Percentiles rank a stretch among this genome's conserved stretches.
These are phyloP conservation scores for Diplazon laetatorius DNA, from an alignment of 2,888 invertebrate species.

Conservation along the genomic window DNA sequence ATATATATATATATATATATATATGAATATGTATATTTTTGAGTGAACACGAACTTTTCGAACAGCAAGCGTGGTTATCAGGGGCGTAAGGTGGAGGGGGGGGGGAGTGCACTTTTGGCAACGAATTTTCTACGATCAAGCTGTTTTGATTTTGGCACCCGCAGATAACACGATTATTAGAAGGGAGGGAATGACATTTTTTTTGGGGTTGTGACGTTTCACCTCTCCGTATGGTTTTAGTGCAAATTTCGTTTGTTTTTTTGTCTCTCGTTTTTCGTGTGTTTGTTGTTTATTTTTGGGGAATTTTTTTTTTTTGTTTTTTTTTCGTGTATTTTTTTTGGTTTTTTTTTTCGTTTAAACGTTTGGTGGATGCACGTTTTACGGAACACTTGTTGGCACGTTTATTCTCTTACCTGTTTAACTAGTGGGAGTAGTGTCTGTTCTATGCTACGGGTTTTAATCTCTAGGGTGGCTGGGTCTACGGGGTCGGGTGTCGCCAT, in stretches of 20 bases:
- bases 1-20: not conserved
- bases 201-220: too few species aligned
- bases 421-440: slow-evolving; percentile 96
- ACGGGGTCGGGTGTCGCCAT: slow-evolving; percentile 86
- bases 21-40: not conserved
- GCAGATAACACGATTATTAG: too few species aligned
- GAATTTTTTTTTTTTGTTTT: slow-evolving; percentile 5
- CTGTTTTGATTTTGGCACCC: too few species aligned
- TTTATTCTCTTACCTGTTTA: slow-evolving; percentile 90
- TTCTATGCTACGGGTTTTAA: slow-evolving; percentile 97
- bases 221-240: too few species aligned
- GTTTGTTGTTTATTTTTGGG: not conserved
- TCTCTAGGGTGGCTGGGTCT: slow-evolving; percentile 88
- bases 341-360: slow-evolving; percentile 22
- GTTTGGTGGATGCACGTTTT: slow-evolving; percentile 47
- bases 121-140: slow-evolving; percentile 25
- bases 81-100: too few species aligned
- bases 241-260: slow-evolving; percentile 28
- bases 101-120: slow-evolving; percentile 5
- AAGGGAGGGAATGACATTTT: too few species aligned
- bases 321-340: slow-evolving; percentile 17
- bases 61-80: slow-evolving; percentile 39
- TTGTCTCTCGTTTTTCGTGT: slow-evolving; percentile 2
- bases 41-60: too few species aligned
- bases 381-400: slow-evolving; percentile 50